Evolutionary conservation across 1,140 invertebrate genomes (phyloP).

Genomic region (Tetramorium simillimum): DNA sequence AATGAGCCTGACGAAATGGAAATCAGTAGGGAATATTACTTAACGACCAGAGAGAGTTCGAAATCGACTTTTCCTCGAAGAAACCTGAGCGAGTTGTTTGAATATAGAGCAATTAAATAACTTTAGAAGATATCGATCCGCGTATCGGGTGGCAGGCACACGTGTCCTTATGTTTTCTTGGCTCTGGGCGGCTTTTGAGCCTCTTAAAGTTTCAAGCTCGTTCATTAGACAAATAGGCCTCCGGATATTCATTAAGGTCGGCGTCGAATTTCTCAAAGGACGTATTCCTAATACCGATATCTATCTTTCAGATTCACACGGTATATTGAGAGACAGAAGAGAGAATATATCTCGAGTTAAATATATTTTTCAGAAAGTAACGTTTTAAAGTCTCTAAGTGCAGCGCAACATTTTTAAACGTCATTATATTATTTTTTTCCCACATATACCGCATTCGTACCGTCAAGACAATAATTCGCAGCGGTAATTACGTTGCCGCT

Average conservation of each 20-base stretch:
- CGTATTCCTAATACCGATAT: conserved; percentile 8
- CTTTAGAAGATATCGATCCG: neutral
- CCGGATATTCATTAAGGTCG: neutral
- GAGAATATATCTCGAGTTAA: conserved; percentile 55
- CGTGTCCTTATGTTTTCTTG: neutral
- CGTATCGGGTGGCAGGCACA: neutral
- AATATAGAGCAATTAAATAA: conserved; percentile 3
- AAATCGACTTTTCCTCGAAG: neutral
- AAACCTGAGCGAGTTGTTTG: neutral
- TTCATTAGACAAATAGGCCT: conserved; percentile 44
- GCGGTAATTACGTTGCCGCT: neutral
- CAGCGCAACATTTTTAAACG: conserved; percentile 49
- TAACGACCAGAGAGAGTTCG: neutral
- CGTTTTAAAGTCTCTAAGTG: conserved; percentile 19
- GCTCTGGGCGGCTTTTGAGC: conserved; percentile 1
- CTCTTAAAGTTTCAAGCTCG: conserved; percentile 2
- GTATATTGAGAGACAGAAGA: conserved; percentile 37
- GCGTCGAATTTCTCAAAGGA: conserved; percentile 17
- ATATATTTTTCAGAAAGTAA: conserved; percentile 56
- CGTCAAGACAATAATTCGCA: neutral
- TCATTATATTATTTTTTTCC: neutral
- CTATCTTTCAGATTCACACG: conserved; percentile 19
- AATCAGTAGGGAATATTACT: neutral
- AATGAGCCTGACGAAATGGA: neutral
- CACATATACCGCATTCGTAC: neutral